Evolutionary conservation across 1,140 invertebrate genomes (phyloP).

Genomic region (Rhagoletis pomonella): DNA sequence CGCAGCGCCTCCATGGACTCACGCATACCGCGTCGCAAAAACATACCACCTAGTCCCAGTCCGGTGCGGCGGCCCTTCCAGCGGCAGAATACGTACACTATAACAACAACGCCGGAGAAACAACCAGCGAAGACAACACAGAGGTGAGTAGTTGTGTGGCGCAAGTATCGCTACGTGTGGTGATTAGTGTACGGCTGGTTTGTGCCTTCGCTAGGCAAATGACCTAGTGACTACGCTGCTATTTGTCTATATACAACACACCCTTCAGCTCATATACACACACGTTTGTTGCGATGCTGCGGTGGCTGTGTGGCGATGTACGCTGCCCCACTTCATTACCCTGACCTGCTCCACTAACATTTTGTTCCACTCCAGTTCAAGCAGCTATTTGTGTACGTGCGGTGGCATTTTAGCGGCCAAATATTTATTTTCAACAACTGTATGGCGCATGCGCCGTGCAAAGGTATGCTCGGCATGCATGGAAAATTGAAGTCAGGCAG

Average conservation of each 20-base stretch:
- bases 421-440: slow-evolving; percentile 36
- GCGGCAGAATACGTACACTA: slow-evolving; percentile 76
- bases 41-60: slow-evolving; percentile 72
- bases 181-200: not conserved
- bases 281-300: not conserved
- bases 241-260: not conserved
- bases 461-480: not conserved
- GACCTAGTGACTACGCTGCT: not conserved
- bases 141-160: not conserved
- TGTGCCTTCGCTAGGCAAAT: not conserved
- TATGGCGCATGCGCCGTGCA: not conserved
- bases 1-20: slow-evolving; percentile 64
- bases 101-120: slow-evolving; percentile 60
- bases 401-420: not conserved
- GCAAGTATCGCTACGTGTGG: not conserved
- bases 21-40: slow-evolving; percentile 75
- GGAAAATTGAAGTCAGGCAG: not conserved
- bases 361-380: slow-evolving; percentile 7
- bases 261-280: not conserved
- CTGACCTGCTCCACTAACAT: slow-evolving; percentile 51
- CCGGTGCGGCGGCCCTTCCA: slow-evolving; percentile 73
- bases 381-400: slow-evolving; percentile 3
- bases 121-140: not conserved
- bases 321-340: slow-evolving; percentile 23
- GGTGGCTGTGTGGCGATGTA: not conserved